Conservation (phyloP, 2,888 invertebrate genomes). For the Dryadula phaetusa region DNA sequence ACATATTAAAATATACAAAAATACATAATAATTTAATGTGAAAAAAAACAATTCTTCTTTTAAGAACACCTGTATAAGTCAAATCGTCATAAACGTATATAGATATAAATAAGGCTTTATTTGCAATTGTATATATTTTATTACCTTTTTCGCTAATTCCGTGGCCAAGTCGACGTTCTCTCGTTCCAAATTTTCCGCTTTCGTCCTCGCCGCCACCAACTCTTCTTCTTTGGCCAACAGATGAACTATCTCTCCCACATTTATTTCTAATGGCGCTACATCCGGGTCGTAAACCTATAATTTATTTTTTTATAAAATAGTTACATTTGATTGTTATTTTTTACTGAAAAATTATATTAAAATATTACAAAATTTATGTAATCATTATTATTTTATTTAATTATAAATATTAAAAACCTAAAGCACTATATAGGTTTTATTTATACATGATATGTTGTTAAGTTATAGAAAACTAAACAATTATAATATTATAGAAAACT, state of each 20-base stretch:
- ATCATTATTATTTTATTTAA: too few relatives aligned
- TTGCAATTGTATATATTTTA: neutral
- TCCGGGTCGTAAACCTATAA: slow-evolving; percentile 89
- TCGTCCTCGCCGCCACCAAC: slow-evolving; percentile 92
- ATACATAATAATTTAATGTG: neutral
- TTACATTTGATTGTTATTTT: too few relatives aligned
- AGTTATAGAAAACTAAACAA: too few relatives aligned
- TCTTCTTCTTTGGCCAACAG: slow-evolving; percentile 97
- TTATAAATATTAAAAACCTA: too few relatives aligned
- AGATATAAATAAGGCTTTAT: too few relatives aligned
- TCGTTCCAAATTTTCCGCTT: slow-evolving; percentile 94
- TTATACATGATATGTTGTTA: too few relatives aligned
- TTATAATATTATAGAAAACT: too few relatives aligned
- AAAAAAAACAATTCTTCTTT: neutral
- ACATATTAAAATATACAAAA: neutral
- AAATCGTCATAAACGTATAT: slow-evolving; percentile 15
- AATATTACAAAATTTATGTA: too few relatives aligned
- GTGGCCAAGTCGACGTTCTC: slow-evolving; percentile 95
- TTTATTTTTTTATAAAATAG: too few relatives aligned
- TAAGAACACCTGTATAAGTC: neutral
- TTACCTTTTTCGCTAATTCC: slow-evolving; percentile 91
- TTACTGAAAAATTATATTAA: neutral
- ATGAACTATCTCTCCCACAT: slow-evolving; percentile 95
- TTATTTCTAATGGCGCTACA: slow-evolving; percentile 92
- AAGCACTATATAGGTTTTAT: too few relatives aligned